Conservation (phyloP, 2,113 vertebrate species). For the Apistogramma diplotaenia region DNA sequence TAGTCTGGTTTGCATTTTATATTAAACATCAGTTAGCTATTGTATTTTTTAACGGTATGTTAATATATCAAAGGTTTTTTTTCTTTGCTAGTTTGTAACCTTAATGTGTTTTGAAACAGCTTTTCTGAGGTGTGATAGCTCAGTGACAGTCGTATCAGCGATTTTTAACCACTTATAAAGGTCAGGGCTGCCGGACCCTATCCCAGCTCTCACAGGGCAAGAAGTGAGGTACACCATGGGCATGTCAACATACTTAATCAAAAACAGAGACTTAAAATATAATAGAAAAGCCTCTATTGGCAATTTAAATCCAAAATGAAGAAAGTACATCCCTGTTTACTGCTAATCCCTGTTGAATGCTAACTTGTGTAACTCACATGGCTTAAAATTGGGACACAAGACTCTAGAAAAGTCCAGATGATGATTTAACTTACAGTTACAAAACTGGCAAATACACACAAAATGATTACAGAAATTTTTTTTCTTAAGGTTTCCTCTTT, state of each 20-base stretch:
- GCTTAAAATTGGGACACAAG: neutral
- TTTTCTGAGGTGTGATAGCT: neutral
- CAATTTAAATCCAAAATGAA: slow-evolving; percentile 39
- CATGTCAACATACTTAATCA: neutral
- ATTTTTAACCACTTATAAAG: neutral
- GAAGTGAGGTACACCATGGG: neutral
- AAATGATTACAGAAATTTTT: neutral
- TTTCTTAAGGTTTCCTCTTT: neutral
- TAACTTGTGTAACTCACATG: slow-evolving; percentile 39
- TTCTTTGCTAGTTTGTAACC: neutral
- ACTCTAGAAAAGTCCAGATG: neutral
- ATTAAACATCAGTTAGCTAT: neutral
- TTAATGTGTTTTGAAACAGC: neutral
- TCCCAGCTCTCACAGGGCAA: neutral
- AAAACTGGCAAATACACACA: neutral
- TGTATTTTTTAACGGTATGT: neutral
- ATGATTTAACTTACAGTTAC: neutral
- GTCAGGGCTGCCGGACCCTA: neutral
- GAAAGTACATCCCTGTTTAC: slow-evolving; percentile 18
- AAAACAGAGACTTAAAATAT: neutral
- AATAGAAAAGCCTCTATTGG: neutral
- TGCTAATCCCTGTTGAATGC: slow-evolving; percentile 34
- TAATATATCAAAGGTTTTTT: neutral
- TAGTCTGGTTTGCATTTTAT: neutral
- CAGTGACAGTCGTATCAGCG: neutral